phyloP scores from a whole-genome alignment of 2,888 invertebrate species.

The Cheilosia scutellata region DNA sequence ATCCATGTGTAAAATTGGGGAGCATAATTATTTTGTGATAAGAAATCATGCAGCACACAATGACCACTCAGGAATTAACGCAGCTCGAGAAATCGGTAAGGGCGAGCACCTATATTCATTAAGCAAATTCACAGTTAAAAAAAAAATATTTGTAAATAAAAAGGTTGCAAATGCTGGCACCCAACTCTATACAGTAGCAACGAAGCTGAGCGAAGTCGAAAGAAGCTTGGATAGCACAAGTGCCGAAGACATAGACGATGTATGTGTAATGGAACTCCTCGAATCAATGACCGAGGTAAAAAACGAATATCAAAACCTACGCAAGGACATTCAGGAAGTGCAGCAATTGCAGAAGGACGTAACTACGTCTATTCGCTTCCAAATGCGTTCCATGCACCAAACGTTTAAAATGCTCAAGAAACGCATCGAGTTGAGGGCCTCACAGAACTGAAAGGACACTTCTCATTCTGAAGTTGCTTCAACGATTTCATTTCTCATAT shows the following conservation, averaged over 20 bases:
- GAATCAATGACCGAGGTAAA: constrained; percentile 91
- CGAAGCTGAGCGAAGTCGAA: constrained; percentile 90
- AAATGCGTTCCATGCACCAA: constrained; percentile 88
- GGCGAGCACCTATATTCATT: not conserved
- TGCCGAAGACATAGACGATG: constrained; percentile 84
- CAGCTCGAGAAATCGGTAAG: constrained; percentile 71
- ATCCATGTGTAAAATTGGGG: constrained; percentile 34
- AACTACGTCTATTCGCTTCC: constrained; percentile 89
- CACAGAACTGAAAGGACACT: constrained; percentile 52
- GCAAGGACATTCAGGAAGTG: constrained; percentile 91
- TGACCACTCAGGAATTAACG: constrained; percentile 66
- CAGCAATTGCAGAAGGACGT: constrained; percentile 92
- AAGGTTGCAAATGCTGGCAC: constrained; percentile 91
- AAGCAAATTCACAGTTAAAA: not conserved
- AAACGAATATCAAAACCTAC: constrained; percentile 91
- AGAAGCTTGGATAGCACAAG: constrained; percentile 82
- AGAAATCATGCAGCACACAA: constrained; percentile 13
- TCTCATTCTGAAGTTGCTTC: not conserved
- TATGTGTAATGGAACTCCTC: constrained; percentile 89
- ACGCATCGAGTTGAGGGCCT: constrained; percentile 85
- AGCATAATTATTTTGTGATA: constrained; percentile 21
- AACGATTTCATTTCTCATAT: not conserved
- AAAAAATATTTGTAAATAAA: constrained; percentile 1
- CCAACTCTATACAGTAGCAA: constrained; percentile 89
- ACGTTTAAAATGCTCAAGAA: constrained; percentile 90